Evolutionary conservation across 2,113 vertebrate genomes (phyloP).

Genomic region (Lepidothrix coronata): DNA sequence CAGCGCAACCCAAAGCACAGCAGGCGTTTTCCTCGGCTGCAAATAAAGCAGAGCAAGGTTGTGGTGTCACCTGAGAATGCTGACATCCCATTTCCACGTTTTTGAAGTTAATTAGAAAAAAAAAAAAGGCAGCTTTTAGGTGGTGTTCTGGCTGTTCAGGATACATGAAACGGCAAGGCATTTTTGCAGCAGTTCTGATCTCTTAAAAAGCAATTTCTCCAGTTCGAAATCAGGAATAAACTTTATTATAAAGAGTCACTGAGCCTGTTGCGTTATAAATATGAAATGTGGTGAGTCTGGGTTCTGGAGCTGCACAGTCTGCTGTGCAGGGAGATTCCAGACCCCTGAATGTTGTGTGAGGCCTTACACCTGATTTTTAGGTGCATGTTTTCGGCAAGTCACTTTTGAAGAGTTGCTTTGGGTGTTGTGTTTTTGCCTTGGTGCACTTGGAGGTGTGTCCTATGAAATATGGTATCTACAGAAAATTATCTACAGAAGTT

Average conservation of each 20-base stretch:
- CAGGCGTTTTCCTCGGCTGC: background rate
- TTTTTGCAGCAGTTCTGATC: background rate
- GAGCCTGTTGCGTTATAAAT: background rate
- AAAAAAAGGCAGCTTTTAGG: background rate
- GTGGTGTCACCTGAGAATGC: background rate
- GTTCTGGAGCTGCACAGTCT: background rate
- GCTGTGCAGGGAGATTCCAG: background rate
- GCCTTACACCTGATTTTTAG: background rate
- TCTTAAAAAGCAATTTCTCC: background rate
- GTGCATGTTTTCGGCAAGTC: accelerated
- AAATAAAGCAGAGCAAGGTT: accelerated
- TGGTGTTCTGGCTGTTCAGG: background rate
- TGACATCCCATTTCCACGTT: background rate
- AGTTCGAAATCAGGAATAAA: background rate
- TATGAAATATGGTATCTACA: background rate
- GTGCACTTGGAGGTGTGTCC: background rate
- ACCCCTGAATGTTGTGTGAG: too few species aligned
- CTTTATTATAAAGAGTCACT: background rate
- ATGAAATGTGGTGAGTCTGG: background rate
- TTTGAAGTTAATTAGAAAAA: background rate
- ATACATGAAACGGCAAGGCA: background rate
- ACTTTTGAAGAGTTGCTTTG: background rate
- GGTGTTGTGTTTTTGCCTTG: background rate
- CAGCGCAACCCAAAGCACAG: background rate
- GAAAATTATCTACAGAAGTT: too few species aligned